phyloP scores from a whole-genome alignment of 2,797 vertebrate genomes.

The Pteronotus mesoamericanus region DNA sequence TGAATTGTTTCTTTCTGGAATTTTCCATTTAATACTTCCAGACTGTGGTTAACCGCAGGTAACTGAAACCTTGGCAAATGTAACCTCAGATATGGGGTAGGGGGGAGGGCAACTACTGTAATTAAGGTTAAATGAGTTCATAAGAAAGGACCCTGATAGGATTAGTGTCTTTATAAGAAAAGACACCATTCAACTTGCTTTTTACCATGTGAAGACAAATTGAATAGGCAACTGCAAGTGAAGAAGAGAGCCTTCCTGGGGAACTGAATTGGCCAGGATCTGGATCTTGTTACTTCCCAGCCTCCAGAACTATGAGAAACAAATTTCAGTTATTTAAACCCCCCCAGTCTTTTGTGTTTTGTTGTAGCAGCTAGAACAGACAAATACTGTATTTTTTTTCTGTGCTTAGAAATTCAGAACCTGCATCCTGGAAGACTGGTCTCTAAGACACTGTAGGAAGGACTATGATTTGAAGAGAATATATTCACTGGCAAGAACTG shows the following conservation, averaged over 20 bases:
- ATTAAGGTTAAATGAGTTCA: background rate
- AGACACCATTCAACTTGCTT: background rate
- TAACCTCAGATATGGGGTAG: background rate
- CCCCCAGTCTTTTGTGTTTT: background rate
- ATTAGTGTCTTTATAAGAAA: background rate
- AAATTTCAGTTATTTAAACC: background rate
- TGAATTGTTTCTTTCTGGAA: background rate
- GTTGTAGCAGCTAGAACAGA: background rate
- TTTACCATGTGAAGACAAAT: background rate
- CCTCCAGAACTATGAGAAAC: background rate
- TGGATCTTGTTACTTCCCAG: background rate
- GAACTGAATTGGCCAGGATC: background rate
- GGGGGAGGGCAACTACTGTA: background rate
- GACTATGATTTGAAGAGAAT: background rate
- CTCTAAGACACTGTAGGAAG: background rate
- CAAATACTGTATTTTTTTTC: background rate
- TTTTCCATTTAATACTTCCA: background rate
- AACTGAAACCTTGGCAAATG: background rate
- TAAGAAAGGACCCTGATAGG: background rate
- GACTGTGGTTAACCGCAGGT: background rate
- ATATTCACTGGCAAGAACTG: background rate
- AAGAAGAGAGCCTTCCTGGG: background rate
- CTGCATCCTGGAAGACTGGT: background rate
- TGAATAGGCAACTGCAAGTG: background rate
- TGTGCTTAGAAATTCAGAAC: background rate